Conservation (phyloP, 2,888 invertebrate species). For the Shargacucullia verbasci region DNA sequence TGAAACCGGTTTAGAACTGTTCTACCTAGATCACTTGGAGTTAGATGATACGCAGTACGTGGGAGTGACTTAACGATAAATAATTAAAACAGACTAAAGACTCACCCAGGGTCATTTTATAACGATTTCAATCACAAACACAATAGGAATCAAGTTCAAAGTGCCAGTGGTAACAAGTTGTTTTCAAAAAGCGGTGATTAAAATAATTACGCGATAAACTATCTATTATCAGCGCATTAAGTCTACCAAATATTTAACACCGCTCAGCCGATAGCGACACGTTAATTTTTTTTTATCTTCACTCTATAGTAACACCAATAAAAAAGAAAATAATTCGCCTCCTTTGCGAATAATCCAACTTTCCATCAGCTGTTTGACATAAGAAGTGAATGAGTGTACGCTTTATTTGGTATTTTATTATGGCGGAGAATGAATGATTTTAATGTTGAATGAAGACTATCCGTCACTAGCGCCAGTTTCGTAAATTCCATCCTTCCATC, state of each 20-base stretch:
- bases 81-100: slow-evolving; percentile 20
- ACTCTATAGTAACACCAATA: neutral
- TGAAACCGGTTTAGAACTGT: too few relatives aligned
- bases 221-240: slow-evolving; percentile 38
- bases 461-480: slow-evolving; percentile 24
- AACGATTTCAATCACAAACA: slow-evolving; percentile 37
- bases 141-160: slow-evolving; percentile 30
- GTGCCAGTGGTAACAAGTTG: slow-evolving; percentile 33
- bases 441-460: slow-evolving; percentile 14
- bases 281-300: slow-evolving; percentile 22
- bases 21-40: too few relatives aligned
- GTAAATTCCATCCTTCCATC: neutral
- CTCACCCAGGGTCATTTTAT: slow-evolving; percentile 61
- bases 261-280: slow-evolving; percentile 11
- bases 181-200: slow-evolving; percentile 20
- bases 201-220: slow-evolving; percentile 44
- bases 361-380: slow-evolving; percentile 55
- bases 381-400: slow-evolving; percentile 7
- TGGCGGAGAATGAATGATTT: slow-evolving; percentile 1
- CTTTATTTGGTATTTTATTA: neutral
- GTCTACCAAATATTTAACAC: slow-evolving; percentile 18
- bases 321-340: slow-evolving; percentile 1
- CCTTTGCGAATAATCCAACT: slow-evolving; percentile 14
- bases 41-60: too few relatives aligned
- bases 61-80: too few relatives aligned